Evolutionary conservation across 2,113 vertebrate species (phyloP).

Genomic region (Notechis scutatus): DNA sequence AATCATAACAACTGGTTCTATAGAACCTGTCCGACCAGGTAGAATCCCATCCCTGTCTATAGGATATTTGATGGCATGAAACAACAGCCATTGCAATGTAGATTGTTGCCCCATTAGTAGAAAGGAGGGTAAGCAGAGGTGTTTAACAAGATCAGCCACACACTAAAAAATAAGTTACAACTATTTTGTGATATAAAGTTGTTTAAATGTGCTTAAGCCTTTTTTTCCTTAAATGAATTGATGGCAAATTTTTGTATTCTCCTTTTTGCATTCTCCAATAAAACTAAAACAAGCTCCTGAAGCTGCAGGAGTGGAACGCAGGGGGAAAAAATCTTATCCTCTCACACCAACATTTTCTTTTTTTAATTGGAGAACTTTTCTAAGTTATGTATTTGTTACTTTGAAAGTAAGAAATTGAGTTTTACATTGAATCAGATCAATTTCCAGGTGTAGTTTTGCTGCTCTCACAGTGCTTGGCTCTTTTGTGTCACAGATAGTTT

Average conservation of each 20-base stretch:
- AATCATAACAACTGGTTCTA: too few species aligned
- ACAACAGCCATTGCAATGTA: neutral
- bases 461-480: neutral
- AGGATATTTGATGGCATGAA: neutral
- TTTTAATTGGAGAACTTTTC: neutral
- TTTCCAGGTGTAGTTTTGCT: neutral
- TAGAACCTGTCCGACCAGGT: too few species aligned
- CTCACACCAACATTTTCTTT: neutral
- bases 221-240: neutral
- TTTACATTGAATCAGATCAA: neutral
- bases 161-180: neutral
- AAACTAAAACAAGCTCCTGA: neutral
- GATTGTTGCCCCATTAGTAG: neutral
- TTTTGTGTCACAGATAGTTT: neutral
- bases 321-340: accelerated
- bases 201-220: neutral
- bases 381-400: neutral
- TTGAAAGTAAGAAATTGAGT: neutral
- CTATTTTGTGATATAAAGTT: neutral
- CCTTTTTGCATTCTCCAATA: neutral
- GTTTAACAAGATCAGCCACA: neutral
- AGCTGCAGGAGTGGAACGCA: neutral
- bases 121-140: neutral
- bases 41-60: neutral
- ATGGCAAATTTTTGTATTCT: neutral